Conservation (phyloP, 2,888 invertebrate species). For the Rhimphoctona megacephalus region DNA sequence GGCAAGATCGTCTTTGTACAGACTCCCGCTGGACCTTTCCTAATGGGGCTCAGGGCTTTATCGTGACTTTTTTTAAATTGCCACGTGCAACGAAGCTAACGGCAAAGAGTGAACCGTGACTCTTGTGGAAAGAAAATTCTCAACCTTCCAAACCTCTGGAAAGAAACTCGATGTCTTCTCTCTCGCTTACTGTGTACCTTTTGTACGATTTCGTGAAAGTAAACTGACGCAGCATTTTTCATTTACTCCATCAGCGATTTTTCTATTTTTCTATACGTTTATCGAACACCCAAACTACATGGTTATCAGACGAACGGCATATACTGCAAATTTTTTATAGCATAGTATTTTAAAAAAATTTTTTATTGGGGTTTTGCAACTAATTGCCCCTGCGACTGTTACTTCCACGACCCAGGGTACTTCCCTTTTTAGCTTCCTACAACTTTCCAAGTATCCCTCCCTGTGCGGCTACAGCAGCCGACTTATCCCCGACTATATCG, state of each 20-base stretch:
- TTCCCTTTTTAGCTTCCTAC: too few relatives aligned
- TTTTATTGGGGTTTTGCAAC: too few relatives aligned
- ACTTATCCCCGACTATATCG: too few relatives aligned
- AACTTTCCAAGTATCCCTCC: too few relatives aligned
- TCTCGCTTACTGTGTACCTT: background rate
- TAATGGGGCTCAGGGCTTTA: constrained; percentile 52
- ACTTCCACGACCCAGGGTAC: too few relatives aligned
- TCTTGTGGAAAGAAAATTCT: constrained; percentile 38
- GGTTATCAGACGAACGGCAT: background rate
- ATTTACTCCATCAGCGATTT: constrained; percentile 11
- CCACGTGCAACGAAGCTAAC: constrained; percentile 48
- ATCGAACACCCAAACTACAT: background rate
- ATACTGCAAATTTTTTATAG: background rate
- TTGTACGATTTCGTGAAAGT: constrained; percentile 3
- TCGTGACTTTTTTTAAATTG: constrained; percentile 61
- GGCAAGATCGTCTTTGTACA: constrained; percentile 45
- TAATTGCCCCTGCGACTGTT: too few relatives aligned
- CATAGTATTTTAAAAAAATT: background rate
- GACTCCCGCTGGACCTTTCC: constrained; percentile 42
- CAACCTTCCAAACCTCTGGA: constrained; percentile 10
- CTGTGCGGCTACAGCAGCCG: too few relatives aligned
- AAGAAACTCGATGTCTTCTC: constrained; percentile 29
- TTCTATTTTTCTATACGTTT: constrained; percentile 13
- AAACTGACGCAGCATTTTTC: constrained; percentile 41
- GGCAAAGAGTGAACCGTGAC: constrained; percentile 38